Evolutionary conservation across 2,888 invertebrate genomes (phyloP).

Genomic region (Platynereis dumerilii): DNA sequence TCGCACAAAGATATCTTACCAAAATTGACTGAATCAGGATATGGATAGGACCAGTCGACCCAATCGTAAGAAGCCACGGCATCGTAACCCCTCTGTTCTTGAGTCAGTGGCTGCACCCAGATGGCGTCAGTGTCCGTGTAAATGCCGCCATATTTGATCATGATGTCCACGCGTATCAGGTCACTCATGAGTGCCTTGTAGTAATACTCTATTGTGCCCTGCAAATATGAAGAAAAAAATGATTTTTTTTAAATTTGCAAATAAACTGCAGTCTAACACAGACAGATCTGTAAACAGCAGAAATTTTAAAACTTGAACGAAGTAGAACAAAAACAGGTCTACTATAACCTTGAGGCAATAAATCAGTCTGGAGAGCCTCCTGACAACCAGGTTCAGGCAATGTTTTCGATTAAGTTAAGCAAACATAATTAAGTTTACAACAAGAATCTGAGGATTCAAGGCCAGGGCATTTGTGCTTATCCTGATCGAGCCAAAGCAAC

Average conservation of each 20-base stretch:
- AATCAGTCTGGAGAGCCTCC: too few species aligned
- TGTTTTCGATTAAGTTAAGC: too few species aligned
- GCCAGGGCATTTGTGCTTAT: too few species aligned
- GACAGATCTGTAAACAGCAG: neutral
- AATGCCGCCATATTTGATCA: conserved; percentile 59
- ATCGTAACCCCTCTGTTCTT: conserved; percentile 44
- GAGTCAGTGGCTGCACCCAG: conserved; percentile 49
- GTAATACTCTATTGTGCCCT: conserved; percentile 20
- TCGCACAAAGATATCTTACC: too few species aligned
- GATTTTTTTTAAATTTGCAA: neutral
- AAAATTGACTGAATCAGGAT: conserved; percentile 41
- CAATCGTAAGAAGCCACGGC: conserved; percentile 55
- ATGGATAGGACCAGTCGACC: conserved; percentile 44
- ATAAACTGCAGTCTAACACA: neutral
- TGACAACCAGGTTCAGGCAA: too few species aligned
- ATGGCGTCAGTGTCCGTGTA: conserved; percentile 59
- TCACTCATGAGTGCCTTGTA: conserved; percentile 54
- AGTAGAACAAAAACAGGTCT: too few species aligned
- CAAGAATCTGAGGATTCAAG: too few species aligned
- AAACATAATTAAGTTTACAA: too few species aligned
- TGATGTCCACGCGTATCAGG: conserved; percentile 53
- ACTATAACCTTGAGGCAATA: too few species aligned
- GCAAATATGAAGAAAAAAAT: too few species aligned
- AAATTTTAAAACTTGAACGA: neutral
- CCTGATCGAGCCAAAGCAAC: too few species aligned